Evolutionary conservation across 2,888 invertebrate species (phyloP).

Genomic region (Acanthococcus lagerstroemiae): DNA sequence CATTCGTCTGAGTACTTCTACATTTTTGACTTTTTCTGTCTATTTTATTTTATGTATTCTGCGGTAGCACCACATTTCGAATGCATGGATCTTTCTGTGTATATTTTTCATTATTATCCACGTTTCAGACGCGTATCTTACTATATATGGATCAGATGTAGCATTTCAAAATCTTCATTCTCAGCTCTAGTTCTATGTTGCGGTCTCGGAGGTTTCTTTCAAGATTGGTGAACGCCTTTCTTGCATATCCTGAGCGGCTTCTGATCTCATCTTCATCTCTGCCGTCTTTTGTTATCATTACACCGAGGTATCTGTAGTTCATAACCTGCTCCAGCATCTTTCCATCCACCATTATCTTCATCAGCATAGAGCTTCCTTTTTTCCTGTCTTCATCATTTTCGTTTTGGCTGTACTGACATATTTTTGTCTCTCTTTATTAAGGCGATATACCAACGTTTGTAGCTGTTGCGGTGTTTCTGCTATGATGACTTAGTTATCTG

Average conservation of each 20-base stretch:
- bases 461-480: not conserved
- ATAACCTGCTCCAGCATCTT: not conserved
- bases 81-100: not conserved
- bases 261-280: not conserved
- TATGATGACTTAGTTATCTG: not conserved
- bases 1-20: no score
- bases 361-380: not conserved
- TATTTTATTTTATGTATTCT: no score
- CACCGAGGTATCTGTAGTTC: not conserved
- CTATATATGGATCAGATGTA: no score
- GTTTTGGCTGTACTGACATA: not conserved
- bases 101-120: not conserved
- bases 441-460: no score
- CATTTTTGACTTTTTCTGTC: no score
- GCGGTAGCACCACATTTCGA: not conserved
- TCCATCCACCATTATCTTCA: not conserved
- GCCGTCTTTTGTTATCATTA: not conserved
- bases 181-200: not conserved
- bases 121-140: not conserved
- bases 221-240: not conserved
- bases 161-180: not conserved
- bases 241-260: not conserved
- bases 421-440: not conserved
- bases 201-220: not conserved
- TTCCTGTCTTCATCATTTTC: not conserved